These are phyloP conservation scores for Catocala fraxini DNA, from an alignment of 2,888 invertebrate genomes.

Conservation along the genomic window DNA sequence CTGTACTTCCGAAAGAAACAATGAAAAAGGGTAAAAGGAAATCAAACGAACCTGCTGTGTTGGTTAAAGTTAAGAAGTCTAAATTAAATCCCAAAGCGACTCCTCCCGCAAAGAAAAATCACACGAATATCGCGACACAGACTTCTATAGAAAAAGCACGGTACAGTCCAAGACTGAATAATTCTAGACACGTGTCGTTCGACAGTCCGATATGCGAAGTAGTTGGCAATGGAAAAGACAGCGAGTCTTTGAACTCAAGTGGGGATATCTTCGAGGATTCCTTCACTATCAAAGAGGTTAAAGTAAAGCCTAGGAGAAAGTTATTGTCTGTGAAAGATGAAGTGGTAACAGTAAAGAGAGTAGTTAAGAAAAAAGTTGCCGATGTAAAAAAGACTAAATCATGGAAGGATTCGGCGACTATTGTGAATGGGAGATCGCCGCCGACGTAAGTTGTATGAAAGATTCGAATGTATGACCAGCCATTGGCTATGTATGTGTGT, in stretches of 20 bases:
- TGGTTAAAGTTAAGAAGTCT: constrained; percentile 71
- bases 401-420: constrained; percentile 73
- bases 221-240: constrained; percentile 60
- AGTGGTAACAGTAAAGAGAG: constrained; percentile 70
- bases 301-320: constrained; percentile 70
- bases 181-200: constrained; percentile 71
- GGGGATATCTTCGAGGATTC: constrained; percentile 83
- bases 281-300: constrained; percentile 70
- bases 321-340: constrained; percentile 65
- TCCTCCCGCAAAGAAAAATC: constrained; percentile 76
- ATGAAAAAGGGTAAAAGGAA: constrained; percentile 64
- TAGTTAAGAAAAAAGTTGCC: constrained; percentile 74
- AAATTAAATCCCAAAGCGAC: constrained; percentile 73
- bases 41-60: constrained; percentile 67
- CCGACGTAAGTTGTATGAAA: constrained; percentile 57
- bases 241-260: constrained; percentile 67
- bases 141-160: constrained; percentile 69
- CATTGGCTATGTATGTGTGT: constrained; percentile 23
- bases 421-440: constrained; percentile 75
- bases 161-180: constrained; percentile 51
- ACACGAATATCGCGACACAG: constrained; percentile 77
- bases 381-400: constrained; percentile 66
- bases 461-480: constrained; percentile 5
- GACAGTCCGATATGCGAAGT: constrained; percentile 75
- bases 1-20: constrained; percentile 49